Percentiles rank a stretch among this genome's conserved stretches.
Conservation (phyloP, 2,797 vertebrate genomes). For the Tragelaphus eurycerus region DNA sequence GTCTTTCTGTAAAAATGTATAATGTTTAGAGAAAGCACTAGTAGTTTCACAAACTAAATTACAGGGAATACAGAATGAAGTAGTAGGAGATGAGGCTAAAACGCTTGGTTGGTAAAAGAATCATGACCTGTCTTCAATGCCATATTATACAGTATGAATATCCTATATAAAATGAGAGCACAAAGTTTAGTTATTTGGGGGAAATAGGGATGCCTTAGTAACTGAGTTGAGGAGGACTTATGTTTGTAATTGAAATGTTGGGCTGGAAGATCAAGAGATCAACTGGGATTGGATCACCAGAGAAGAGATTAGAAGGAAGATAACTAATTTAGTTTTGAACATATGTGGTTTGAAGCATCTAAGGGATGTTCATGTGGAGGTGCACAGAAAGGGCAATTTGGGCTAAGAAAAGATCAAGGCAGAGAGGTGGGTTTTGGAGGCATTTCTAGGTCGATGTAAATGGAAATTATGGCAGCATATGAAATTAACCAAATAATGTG, state of each 20-base stretch:
- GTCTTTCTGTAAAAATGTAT: neutral
- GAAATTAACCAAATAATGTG: neutral
- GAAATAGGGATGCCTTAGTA: neutral
- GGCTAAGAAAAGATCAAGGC: neutral
- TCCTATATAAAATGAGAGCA: neutral
- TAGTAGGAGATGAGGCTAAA: neutral
- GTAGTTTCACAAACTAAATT: neutral
- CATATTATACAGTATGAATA: neutral
- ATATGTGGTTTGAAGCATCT: neutral
- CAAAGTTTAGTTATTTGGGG: neutral
- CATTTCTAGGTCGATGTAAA: neutral
- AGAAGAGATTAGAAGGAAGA: neutral
- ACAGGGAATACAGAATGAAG: neutral
- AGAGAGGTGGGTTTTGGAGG: neutral
- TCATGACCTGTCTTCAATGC: neutral
- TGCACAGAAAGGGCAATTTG: neutral
- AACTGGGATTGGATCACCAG: neutral
- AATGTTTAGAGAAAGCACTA: neutral
- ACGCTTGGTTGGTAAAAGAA: neutral
- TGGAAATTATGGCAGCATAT: neutral
- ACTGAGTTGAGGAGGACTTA: neutral
- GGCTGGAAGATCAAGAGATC: neutral
- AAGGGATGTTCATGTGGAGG: neutral
- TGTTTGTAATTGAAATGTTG: neutral
- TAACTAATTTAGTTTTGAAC: neutral